These are phyloP conservation scores for Epirrhoe tristata DNA, from an alignment of 2,888 invertebrate species.

Conservation along the genomic window DNA sequence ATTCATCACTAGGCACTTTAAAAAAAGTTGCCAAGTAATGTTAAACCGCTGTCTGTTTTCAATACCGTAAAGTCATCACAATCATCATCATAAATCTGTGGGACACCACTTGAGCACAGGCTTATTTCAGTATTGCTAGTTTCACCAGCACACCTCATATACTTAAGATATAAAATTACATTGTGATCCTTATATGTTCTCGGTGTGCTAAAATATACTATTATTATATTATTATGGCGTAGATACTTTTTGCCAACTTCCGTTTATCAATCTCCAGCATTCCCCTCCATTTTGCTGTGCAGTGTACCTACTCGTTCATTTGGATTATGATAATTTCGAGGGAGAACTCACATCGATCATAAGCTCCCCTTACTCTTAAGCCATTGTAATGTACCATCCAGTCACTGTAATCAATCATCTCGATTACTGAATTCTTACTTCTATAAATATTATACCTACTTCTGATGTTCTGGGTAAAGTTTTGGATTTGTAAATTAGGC, in stretches of 20 bases:
- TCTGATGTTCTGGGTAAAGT: conserved; percentile 12
- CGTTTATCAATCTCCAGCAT: conserved; percentile 22
- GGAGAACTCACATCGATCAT: conserved; percentile 35
- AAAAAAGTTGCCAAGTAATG: too few species aligned
- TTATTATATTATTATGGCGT: not conserved
- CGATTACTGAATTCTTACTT: conserved; percentile 39
- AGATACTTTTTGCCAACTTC: conserved; percentile 10
- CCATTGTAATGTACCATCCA: conserved; percentile 43
- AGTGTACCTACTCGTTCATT: conserved; percentile 29
- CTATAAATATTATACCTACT: conserved; percentile 26
- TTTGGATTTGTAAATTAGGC: conserved; percentile 5
- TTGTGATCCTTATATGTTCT: not conserved
- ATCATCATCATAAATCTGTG: too few species aligned
- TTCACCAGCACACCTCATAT: too few species aligned
- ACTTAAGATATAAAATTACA: too few species aligned
- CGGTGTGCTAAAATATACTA: not conserved
- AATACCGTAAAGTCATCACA: too few species aligned
- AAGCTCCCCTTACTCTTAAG: conserved; percentile 33
- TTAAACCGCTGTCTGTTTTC: too few species aligned
- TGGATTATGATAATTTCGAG: conserved; percentile 38
- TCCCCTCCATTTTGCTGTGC: conserved; percentile 26
- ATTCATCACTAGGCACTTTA: too few species aligned
- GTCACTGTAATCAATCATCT: conserved; percentile 48
- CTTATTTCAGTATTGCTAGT: too few species aligned
- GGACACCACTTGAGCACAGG: too few species aligned